Base-by-base conservation (phyloP, 2,113 vertebrate genomes). In the Xenotilapia flavipinnis region DNA sequence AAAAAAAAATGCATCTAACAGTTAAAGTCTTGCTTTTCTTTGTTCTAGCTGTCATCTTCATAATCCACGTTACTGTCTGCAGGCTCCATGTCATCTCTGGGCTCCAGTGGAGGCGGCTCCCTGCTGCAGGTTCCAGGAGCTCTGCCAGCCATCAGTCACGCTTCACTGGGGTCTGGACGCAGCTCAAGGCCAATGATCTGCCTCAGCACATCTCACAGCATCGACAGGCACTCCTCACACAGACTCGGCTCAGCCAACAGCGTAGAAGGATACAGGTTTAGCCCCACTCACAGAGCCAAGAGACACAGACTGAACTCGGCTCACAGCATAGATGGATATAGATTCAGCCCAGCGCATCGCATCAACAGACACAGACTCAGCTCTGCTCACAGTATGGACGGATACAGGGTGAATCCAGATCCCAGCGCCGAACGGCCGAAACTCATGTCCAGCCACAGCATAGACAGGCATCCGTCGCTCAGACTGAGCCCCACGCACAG, bases 81-180 rank as follows among this genome's bases (percentile, higher is more conserved):
- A 98, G 98, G 97, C 17, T 98, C 98, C 51, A 86, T 96, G 94
- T 96, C 94, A 0, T 98, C 97, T 17, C 91, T 97, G 81, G 96
- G 84, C 81, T 97, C 97, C 96, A 97, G 94, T 85, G 96, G 8
- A 90, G 94, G 92, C 90, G 92, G 95, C 17, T 97, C 96, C 1
- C 94, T 96, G 49, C 96, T 98, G 93, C 86, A 96, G 84, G 96
- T 97, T 26, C 97, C 97, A 1, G 15, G 91, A 1, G 96, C 96
- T 26, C 82, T 95, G 40, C 95, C 96, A 6, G 19, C 31, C 68
- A 84, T 94, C 87, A 95, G 94, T 92, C 95, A 91, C 6, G 92
- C 86, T 1, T 94, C 95, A 2, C 94, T 97, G 56, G 86, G 83
- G n/a, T 92, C 45, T 0, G 94, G 95, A 4, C 94, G 93, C 83